A percentile compares a stretch with the other conserved stretches of the same genome.
Conservation (phyloP, 2,797 vertebrate genomes). For the Neosilurus mollespiculum region DNA sequence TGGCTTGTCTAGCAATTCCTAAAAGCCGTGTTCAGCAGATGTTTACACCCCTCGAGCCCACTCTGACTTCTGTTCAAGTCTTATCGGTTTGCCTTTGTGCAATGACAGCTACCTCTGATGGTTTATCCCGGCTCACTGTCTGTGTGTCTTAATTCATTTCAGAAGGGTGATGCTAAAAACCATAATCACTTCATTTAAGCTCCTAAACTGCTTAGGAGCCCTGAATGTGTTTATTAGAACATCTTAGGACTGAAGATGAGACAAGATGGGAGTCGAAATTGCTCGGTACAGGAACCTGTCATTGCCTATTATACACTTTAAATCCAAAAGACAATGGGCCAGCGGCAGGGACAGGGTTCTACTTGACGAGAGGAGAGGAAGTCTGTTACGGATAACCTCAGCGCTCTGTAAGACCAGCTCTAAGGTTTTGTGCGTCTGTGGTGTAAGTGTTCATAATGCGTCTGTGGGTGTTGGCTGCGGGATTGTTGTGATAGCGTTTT, state of each 20-base stretch:
- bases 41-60: not conserved
- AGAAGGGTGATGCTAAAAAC: slow-evolving; percentile 69
- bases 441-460: slow-evolving; percentile 29
- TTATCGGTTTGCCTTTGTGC: slow-evolving; percentile 10
- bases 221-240: slow-evolving; percentile 84
- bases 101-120: slow-evolving; percentile 42
- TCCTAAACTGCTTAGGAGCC: slow-evolving; percentile 85
- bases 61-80: not conserved
- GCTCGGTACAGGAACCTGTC: slow-evolving; percentile 80
- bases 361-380: slow-evolving; percentile 26
- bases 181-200: slow-evolving; percentile 83
- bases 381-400: slow-evolving; percentile 25
- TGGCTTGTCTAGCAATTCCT: not conserved
- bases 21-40: slow-evolving; percentile 14
- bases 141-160: slow-evolving; percentile 67
- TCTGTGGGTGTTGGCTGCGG: slow-evolving; percentile 12
- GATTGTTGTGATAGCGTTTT: not conserved
- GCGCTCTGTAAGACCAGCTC: slow-evolving; percentile 1
- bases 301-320: slow-evolving; percentile 70
- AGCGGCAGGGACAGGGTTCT: slow-evolving; percentile 30
- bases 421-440: not conserved
- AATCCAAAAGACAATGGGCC: slow-evolving; percentile 63
- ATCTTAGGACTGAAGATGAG: slow-evolving; percentile 85
- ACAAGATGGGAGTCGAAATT: slow-evolving; percentile 81
- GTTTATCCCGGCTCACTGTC: slow-evolving; percentile 61